Evolutionary conservation across 2,113 vertebrate genomes (phyloP), one percentile per base, ranked within the genome.

Genomic region (Pterocles burchelli): DNA sequence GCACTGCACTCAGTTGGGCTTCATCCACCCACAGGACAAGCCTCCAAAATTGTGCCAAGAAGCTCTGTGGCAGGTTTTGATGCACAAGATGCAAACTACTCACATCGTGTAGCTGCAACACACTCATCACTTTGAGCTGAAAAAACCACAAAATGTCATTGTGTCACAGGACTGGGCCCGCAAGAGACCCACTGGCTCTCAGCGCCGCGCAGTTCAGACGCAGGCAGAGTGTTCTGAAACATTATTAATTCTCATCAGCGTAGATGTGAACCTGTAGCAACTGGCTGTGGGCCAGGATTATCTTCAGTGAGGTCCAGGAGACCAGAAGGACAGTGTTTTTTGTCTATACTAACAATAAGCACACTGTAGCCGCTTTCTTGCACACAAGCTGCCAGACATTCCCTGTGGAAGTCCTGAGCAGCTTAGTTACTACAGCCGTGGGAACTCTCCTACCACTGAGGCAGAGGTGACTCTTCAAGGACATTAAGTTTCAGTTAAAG

Each of bases 31-130:
- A 51, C 36, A 51, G 28, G 28, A 85, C 52, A 51, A 49, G 24
- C 34, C 33, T 18, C 36, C 57, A 41, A 51, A 36, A 31, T 36
- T 22, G 20, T 61, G 28, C 75, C 58, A 41, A 76, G 46, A 10
- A 66, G 58, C 33, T 76, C 10, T 41, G 33, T n/a, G 34, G 38
- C 52, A 72, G 68, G 14, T 52, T 20, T 18, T 46, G 54, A 67
- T 17, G 17, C 14, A 34, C 24, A 52, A 51, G 61, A 87, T 38
- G 24, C 41, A 45, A 66, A 68, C 33, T 45, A 36, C 29, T 55
- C 4, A 1, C 7, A 19, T 2, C 0, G 0, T 7, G 16, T 3
- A 58, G 54, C 49, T 86, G 46, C 46, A 73, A 52, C 41, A 63
- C 22, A 76, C 67, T 76, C 46, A 45, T 9, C 7, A 34, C 38